Conservation (phyloP, 2,888 invertebrate species). For the Hyppa rectilinea region DNA sequence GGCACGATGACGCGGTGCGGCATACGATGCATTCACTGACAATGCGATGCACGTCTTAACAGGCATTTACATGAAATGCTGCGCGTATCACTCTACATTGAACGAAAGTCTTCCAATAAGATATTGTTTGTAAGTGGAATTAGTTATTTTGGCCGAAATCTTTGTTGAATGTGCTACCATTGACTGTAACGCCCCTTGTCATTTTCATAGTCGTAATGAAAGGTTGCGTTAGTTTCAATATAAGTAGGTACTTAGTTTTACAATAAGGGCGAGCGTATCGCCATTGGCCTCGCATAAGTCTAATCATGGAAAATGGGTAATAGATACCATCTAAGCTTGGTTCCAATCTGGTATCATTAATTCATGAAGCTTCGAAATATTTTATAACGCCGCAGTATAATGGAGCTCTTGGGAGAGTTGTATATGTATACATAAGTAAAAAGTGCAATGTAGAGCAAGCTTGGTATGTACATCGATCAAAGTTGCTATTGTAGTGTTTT, state of each 20-base stretch:
- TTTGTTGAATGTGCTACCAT: too few relatives aligned
- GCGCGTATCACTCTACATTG: not conserved
- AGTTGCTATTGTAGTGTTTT: slow-evolving; percentile 18
- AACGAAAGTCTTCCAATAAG: not conserved
- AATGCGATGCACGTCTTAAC: not conserved
- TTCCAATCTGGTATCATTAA: not conserved
- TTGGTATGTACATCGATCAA: not conserved
- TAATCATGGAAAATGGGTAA: not conserved
- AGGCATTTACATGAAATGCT: not conserved
- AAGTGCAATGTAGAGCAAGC: not conserved
- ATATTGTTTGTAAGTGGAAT: not conserved
- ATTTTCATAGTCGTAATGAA: not conserved
- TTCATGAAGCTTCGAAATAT: slow-evolving; percentile 6
- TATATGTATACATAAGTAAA: not conserved
- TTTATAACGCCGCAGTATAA: not conserved
- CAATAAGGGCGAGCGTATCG: not conserved
- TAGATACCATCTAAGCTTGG: not conserved
- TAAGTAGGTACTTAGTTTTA: not conserved
- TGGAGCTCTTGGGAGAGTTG: slow-evolving; percentile 7
- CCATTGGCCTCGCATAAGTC: not conserved
- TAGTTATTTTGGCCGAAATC: not conserved
- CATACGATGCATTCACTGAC: slow-evolving; percentile 5
- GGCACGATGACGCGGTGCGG: not conserved
- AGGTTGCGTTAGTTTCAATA: not conserved
- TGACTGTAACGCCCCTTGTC: too few relatives aligned